A percentile compares a stretch with the other conserved stretches of the same genome.
Conservation (phyloP, 2,113 vertebrate species). For the Antechinus stuartii region DNA sequence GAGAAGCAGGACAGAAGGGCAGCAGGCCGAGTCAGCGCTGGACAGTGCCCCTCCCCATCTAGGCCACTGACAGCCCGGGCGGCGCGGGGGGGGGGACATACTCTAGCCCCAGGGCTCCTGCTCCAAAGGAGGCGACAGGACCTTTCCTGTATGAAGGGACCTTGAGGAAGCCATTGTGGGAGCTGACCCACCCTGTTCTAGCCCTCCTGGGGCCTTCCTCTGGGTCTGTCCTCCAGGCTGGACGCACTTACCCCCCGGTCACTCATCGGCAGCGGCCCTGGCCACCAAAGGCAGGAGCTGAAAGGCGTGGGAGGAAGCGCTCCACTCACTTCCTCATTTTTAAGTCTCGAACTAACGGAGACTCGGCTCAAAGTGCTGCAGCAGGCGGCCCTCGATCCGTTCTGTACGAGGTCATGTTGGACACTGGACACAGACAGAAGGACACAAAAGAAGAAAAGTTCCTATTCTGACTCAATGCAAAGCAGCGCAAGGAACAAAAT, state of each 20-base stretch:
- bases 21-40: no score
- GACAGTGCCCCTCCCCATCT: no score
- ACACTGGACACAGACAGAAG: background rate
- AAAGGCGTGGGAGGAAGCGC: background rate
- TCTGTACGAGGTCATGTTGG: background rate
- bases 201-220: no score
- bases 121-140: background rate
- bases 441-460: background rate
- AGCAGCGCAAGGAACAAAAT: background rate
- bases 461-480: background rate
- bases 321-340: background rate
- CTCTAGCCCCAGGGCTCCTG: no score
- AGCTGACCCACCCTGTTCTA: background rate
- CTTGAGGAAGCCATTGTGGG: background rate
- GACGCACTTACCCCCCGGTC: background rate
- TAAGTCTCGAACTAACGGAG: background rate
- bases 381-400: background rate
- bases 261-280: background rate
- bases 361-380: background rate
- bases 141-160: background rate
- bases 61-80: no score
- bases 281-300: background rate
- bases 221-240: no score
- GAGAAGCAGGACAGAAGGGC: background rate
- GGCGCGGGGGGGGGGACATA: no score